Evolutionary conservation across 2,888 invertebrate genomes (phyloP).

Genomic region (Lepidocyrtoides sp.): DNA sequence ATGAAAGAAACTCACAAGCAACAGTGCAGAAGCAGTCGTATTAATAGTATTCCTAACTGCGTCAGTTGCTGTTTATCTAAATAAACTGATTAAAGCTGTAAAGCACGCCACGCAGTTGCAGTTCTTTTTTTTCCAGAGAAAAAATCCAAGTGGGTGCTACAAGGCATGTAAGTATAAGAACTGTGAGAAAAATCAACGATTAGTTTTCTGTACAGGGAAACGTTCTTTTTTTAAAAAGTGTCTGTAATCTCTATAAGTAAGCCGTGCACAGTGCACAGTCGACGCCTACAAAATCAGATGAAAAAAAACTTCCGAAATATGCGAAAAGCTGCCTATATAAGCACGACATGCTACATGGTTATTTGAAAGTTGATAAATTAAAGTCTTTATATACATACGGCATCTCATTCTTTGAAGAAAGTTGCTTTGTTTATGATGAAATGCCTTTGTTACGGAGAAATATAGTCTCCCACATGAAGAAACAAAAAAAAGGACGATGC

Average conservation of each 20-base stretch:
- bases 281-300: neutral
- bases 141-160: slow-evolving; percentile 52
- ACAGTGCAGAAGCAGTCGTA: neutral
- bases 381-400: neutral
- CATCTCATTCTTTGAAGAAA: slow-evolving; percentile 12
- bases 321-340: slow-evolving; percentile 13
- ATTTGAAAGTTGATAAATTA: slow-evolving; percentile 18
- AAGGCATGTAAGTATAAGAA: slow-evolving; percentile 46
- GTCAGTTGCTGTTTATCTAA: slow-evolving; percentile 56
- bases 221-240: slow-evolving; percentile 37
- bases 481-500: slow-evolving; percentile 8
- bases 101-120: neutral
- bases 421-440: slow-evolving; percentile 57
- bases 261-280: neutral
- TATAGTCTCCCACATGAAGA: slow-evolving; percentile 1
- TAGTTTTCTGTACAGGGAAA: slow-evolving; percentile 17
- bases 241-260: slow-evolving; percentile 12
- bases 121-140: slow-evolving; percentile 16
- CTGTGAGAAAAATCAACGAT: slow-evolving; percentile 60
- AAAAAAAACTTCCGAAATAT: slow-evolving; percentile 16
- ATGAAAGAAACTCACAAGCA: neutral
- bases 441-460: neutral
- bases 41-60: slow-evolving; percentile 23
- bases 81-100: slow-evolving; percentile 61
- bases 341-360: neutral